These are phyloP conservation scores for Papilio polyxenes DNA, from an alignment of 1,140 invertebrate genomes.

Conservation along the genomic window DNA sequence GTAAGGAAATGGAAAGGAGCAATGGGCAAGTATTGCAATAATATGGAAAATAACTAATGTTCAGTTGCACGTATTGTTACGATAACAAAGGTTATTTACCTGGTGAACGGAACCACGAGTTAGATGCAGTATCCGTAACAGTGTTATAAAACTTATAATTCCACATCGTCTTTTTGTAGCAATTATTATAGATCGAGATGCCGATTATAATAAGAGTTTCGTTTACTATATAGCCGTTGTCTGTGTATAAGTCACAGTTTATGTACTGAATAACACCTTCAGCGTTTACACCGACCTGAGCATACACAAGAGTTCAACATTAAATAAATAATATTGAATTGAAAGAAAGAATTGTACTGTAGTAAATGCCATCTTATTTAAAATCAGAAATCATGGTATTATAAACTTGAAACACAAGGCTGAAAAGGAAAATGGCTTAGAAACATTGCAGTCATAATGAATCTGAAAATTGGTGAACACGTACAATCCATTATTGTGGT, in stretches of 20 bases:
- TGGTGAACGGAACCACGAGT: constrained; percentile 64
- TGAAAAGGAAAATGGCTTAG: no score
- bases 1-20: constrained; percentile 78
- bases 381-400: no score
- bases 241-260: constrained; percentile 81
- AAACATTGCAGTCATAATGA: neutral
- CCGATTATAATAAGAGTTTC: constrained; percentile 64
- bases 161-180: constrained; percentile 46
- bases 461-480: no score
- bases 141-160: constrained; percentile 60
- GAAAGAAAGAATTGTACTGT: no score
- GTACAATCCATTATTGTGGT: no score
- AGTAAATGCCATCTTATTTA: no score
- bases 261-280: constrained; percentile 83
- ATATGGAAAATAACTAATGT: neutral
- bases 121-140: constrained; percentile 69
- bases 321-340: neutral
- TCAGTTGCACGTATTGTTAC: constrained; percentile 69
- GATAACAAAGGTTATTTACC: constrained; percentile 43
- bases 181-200: constrained; percentile 41
- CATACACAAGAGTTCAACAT: neutral
- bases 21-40: constrained; percentile 17
- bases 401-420: no score
- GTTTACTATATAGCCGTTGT: constrained; percentile 82
- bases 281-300: constrained; percentile 81